These are phyloP conservation scores for Phyllotreta cruciferae DNA, from an alignment of 2,888 invertebrate species.

Conservation along the genomic window DNA sequence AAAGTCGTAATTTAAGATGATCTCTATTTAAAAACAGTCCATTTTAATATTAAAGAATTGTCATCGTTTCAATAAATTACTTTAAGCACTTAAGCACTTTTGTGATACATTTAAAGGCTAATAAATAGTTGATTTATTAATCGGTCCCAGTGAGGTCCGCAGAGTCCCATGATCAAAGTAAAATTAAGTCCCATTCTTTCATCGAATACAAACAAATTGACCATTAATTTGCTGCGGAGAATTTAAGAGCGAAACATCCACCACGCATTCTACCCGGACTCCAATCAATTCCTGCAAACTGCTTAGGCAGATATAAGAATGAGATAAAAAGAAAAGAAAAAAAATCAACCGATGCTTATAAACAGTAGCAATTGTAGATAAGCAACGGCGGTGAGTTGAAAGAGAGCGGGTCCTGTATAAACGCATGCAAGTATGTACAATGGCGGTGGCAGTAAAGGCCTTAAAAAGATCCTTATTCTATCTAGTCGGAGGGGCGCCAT, in stretches of 20 bases:
- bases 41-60: too few relatives aligned
- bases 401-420: slow-evolving; percentile 49
- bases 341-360: slow-evolving; percentile 48
- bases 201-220: slow-evolving; percentile 19
- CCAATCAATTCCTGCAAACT: slow-evolving; percentile 34
- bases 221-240: slow-evolving; percentile 19
- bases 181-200: slow-evolving; percentile 22
- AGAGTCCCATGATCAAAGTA: slow-evolving; percentile 7
- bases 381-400: slow-evolving; percentile 53
- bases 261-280: slow-evolving; percentile 23
- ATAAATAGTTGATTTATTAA: too few relatives aligned
- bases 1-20: too few relatives aligned
- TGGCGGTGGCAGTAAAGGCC: slow-evolving; percentile 37
- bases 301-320: slow-evolving; percentile 36
- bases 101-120: too few relatives aligned
- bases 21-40: too few relatives aligned
- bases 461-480: slow-evolving; percentile 34
- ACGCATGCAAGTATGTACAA: slow-evolving; percentile 52
- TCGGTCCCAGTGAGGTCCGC: not conserved
- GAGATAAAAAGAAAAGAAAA: slow-evolving; percentile 39
- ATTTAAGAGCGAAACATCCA: slow-evolving; percentile 19
- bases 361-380: slow-evolving; percentile 57
- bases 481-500: slow-evolving; percentile 32
- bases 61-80: too few relatives aligned
- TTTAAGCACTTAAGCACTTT: too few relatives aligned